These are phyloP conservation scores for Caenorhabditis plicata DNA, from an alignment of 2,888 invertebrate species.

Conservation along the genomic window DNA sequence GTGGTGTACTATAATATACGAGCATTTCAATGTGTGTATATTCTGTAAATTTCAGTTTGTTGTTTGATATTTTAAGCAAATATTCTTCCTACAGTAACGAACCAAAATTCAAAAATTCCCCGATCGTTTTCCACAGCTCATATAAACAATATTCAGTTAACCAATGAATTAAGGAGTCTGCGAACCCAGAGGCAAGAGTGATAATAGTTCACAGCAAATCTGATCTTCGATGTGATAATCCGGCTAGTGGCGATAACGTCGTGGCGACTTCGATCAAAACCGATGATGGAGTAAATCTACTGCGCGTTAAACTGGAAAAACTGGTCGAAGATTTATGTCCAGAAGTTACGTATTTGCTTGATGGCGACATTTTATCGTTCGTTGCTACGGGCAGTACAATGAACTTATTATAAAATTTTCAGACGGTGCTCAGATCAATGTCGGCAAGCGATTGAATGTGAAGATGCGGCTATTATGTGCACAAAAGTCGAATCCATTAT, in stretches of 20 bases:
- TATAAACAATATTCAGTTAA: too few species aligned
- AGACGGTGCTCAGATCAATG: constrained; percentile 22
- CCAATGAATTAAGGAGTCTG: too few species aligned
- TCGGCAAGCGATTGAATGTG: constrained; percentile 10
- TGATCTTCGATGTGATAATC: constrained; percentile 15
- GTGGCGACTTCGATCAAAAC: constrained; percentile 11
- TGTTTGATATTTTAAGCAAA: too few species aligned
- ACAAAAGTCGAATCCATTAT: constrained; percentile 74
- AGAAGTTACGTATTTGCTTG: constrained; percentile 26
- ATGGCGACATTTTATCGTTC: constrained; percentile 20
- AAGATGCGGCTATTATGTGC: constrained; percentile 68
- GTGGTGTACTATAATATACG: too few species aligned
- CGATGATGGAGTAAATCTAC: constrained; percentile 9
- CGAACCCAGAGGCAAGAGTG: too few species aligned
- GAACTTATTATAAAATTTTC: too few species aligned
- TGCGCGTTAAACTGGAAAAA: constrained; percentile 6
- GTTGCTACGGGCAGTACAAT: too few species aligned
- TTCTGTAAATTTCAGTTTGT: too few species aligned
- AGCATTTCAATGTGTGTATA: too few species aligned
- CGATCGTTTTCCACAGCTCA: too few species aligned
- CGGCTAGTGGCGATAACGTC: background rate
- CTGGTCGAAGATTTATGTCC: constrained; percentile 31
- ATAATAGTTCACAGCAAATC: constrained; percentile 69
- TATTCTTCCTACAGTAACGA: too few species aligned
- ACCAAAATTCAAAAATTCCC: too few species aligned